Evolutionary conservation across 2,113 vertebrate genomes (phyloP), one percentile per base, ranked within the genome.

Genomic region (Ardeotis arabs): DNA sequence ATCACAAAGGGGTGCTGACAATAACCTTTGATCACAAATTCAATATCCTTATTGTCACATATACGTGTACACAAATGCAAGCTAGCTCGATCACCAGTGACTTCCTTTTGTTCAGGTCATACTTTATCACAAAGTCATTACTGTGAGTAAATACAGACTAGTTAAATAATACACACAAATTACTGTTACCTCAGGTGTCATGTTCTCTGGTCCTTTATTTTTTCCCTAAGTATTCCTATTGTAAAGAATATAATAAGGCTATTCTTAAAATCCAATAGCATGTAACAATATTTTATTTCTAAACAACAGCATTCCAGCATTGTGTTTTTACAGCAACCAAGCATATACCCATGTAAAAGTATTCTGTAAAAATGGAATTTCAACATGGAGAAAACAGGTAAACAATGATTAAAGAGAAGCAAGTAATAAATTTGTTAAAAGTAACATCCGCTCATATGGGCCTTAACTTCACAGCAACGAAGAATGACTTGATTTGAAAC

Each of bases 141-240:
- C 14, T 59, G 39, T 21, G 55, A 53, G 28, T 50, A 45, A 74
- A 52, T 20, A 45, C 29, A 77, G 41, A 53, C 5, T 45, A 64
- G 8, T 73, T 72, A 74, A 91, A 63, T n/a, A 31, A 55, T 19
- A 37, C 20, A 19, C 37, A 45, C 35, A 55, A 84, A 28, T 66
- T 56, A 58, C 35, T 75, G 47, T 87, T 92, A 97, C 95, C 77
- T 84, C 97, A 83, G 39, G 92, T 97, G 84, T 96, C 90, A 78
- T 90, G 82, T 44, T 95, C 89, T 82, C 69, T 62, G 50, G 77
- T 31, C 12, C 16, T 47, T 63, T 80, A 89, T 60, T 60, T 28
- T 95, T 95, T 96, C 89, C 93, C 72, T 83, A 95, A 84, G 83
- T 95, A 96, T 81, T 97, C 89, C 95, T 97, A 31, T 37, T 70